Evolutionary conservation across 2,888 invertebrate genomes (phyloP).

Genomic region (Polydrusus cervinus): DNA sequence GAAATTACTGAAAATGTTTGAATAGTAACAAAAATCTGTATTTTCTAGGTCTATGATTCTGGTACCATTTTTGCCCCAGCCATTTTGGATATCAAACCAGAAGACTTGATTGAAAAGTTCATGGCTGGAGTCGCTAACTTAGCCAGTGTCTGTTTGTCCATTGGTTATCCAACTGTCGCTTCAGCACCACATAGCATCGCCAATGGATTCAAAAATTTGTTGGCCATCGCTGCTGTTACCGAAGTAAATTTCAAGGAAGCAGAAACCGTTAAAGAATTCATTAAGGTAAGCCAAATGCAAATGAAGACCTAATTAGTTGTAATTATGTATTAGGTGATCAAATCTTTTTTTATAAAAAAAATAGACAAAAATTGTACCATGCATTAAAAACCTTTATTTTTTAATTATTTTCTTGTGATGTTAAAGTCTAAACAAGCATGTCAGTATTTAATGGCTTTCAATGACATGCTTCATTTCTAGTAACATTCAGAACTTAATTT

Average conservation of each 20-base stretch:
- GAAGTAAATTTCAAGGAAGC: slow-evolving; percentile 97
- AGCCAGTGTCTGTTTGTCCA: slow-evolving; percentile 92
- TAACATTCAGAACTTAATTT: too few relatives aligned
- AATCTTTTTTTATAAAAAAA: too few relatives aligned
- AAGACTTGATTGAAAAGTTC: slow-evolving; percentile 93
- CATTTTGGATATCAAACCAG: slow-evolving; percentile 98
- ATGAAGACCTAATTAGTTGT: background rate
- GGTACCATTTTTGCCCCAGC: slow-evolving; percentile 98
- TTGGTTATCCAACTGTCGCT: slow-evolving; percentile 97
- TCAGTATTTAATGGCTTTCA: too few relatives aligned
- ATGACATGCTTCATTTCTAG: too few relatives aligned
- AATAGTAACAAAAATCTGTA: background rate
- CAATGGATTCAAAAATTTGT: slow-evolving; percentile 98
- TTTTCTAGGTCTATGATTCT: slow-evolving; percentile 89
- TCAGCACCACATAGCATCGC: slow-evolving; percentile 98
- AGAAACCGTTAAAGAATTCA: slow-evolving; percentile 91
- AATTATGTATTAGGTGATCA: too few relatives aligned
- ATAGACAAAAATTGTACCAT: too few relatives aligned
- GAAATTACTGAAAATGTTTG: too few relatives aligned
- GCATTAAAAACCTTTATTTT: too few relatives aligned
- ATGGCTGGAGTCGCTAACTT: slow-evolving; percentile 95
- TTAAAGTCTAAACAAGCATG: too few relatives aligned
- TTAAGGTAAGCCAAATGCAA: slow-evolving; percentile 77
- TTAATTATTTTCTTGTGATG: too few relatives aligned
- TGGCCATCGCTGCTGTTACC: slow-evolving; percentile 97